Base-by-base conservation (phyloP, 2,797 vertebrate species). In the Fistularia commersonii region DNA sequence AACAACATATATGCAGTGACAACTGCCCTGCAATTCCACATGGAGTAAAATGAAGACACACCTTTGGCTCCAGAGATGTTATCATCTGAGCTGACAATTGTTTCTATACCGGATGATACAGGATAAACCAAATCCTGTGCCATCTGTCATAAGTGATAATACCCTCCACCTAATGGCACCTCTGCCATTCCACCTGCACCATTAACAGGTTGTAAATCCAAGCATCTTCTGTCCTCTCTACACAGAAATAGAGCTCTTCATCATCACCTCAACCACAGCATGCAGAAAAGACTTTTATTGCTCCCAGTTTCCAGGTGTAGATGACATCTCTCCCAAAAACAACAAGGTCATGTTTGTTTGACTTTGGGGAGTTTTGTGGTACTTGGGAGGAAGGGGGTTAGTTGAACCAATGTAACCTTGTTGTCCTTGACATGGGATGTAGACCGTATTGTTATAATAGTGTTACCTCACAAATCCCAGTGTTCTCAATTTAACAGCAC, bases 131-230 rank as follows among this genome's bases (percentile, higher is more conserved):
- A 74, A 75, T 69, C 52, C 48, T 58, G 47, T 59, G 53, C 81
- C 81, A 86, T 85, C 86, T 87, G 84, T 80, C 71, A 59, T 54
- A 69, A 51, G 56, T 50, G 82, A 85, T 79, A 85, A 86, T 37
- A 57, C 54, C 55, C 61, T 67, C 42, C 57, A 59, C 56, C 69
- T 76, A 69, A 78, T 70, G 43, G 68, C 75, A 45, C 65, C 67
- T 67, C 54, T 11, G 56, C 55, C 69, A 33, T 49, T 15, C 11
- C 32, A 39, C 8, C 48, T 10, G 65, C 66, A 12, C 82, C 80
- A 85, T 87, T 87, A 88, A 66, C 61, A 48, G 76, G 78, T 72
- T 74, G 72, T 86, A 87, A 83, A 87, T 60, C 41, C 0, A 31
- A n/a, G 51, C 60, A 46, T 60, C 48, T 51, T 42, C 37, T 10